A percentile compares a stretch with the other conserved stretches of the same genome.
Evolutionary conservation across 1,140 invertebrate species (phyloP).

Genomic region (Drosophila ambigua): DNA sequence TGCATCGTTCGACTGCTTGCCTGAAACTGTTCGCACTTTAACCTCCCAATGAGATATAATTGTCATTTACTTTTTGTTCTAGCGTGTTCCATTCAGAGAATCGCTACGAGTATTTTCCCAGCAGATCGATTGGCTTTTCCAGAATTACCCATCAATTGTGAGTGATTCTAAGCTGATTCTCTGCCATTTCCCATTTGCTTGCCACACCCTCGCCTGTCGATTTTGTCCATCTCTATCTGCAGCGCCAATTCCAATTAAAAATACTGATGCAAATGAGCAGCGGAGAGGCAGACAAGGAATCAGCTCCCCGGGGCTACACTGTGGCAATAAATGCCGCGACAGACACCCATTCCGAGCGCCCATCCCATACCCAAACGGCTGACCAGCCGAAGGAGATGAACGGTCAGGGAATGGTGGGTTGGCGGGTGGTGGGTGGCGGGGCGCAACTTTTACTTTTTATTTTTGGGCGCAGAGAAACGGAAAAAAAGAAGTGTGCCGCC

Average conservation of each 20-base stretch:
- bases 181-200: background rate
- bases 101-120: background rate
- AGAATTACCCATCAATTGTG: slow-evolving; percentile 16
- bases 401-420: background rate
- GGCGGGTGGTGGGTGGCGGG: background rate
- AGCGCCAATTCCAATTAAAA: slow-evolving; percentile 75
- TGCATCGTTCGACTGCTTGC: no score
- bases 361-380: slow-evolving; percentile 25
- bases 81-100: background rate
- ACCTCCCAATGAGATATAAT: no score
- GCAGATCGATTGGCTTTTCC: background rate
- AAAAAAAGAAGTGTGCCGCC: slow-evolving; percentile 65
- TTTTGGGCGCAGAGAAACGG: slow-evolving; percentile 57
- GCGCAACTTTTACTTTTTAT: slow-evolving; percentile 75
- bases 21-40: no score
- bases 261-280: slow-evolving; percentile 79
- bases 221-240: slow-evolving; percentile 16
- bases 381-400: slow-evolving; percentile 39
- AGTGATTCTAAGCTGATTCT: slow-evolving; percentile 5
- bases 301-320: slow-evolving; percentile 59
- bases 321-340: slow-evolving; percentile 77
- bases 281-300: slow-evolving; percentile 55
- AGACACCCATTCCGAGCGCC: slow-evolving; percentile 45
- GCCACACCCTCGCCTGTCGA: background rate
- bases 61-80: no score